Evolutionary conservation across 2,888 invertebrate genomes (phyloP).

Genomic region (Leptinotarsa haldemani): DNA sequence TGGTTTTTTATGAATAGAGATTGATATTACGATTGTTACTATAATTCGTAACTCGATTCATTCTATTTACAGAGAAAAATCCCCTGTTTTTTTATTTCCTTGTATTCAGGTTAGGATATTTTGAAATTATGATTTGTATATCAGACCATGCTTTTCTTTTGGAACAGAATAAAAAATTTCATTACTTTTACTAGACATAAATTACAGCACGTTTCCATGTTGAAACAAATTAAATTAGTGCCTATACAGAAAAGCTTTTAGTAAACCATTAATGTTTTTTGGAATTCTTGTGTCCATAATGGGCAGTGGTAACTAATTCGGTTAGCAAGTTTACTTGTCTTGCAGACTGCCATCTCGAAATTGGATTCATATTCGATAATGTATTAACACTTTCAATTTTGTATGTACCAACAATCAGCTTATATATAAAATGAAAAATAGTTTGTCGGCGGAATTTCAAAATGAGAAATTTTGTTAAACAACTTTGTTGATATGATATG

Average conservation of each 20-base stretch:
- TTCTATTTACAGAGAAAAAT: no score
- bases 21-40: no score
- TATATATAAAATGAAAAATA: neutral
- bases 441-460: no score
- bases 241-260: constrained; percentile 10
- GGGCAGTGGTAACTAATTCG: constrained; percentile 12
- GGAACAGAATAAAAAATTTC: neutral
- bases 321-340: constrained; percentile 2
- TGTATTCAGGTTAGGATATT: no score
- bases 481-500: no score
- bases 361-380: constrained; percentile 3
- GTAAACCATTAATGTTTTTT: constrained; percentile 12
- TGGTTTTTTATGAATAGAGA: no score
- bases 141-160: neutral
- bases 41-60: no score
- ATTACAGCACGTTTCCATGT: neutral
- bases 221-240: constrained; percentile 5
- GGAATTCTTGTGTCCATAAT: neutral
- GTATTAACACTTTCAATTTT: neutral
- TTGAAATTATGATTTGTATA: no score
- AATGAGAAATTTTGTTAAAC: no score
- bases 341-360: neutral
- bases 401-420: neutral
- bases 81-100: no score
- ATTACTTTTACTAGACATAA: neutral